These are phyloP conservation scores for Lethenteron camtschaticum DNA, from an alignment of 2,113 vertebrate genomes.

Conservation along the genomic window DNA sequence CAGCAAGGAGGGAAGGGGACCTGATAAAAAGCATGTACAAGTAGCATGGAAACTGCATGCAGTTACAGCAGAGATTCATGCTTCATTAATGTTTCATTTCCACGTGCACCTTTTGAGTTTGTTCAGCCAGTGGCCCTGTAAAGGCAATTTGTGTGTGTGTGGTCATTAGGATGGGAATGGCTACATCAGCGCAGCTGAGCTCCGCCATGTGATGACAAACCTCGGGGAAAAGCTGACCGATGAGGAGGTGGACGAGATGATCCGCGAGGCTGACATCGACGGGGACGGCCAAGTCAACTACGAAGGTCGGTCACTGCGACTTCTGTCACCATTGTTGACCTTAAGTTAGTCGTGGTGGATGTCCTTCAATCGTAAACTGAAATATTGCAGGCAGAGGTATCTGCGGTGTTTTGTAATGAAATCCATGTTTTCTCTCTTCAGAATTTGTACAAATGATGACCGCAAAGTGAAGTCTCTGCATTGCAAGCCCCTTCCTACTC, in stretches of 20 bases:
- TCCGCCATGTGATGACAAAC: constrained; percentile 72
- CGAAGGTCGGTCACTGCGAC: constrained; percentile 30
- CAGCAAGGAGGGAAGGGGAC: no score
- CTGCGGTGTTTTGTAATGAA: not conserved
- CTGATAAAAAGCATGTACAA: no score
- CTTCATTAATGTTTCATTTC: no score
- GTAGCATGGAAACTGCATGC: no score
- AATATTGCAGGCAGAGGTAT: no score
- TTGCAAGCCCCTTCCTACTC: no score
- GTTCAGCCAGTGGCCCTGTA: no score
- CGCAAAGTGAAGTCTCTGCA: constrained; percentile 41
- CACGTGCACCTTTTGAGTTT: no score
- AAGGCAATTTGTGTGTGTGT: no score
- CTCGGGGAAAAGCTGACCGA: constrained; percentile 65
- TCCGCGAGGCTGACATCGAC: constrained; percentile 60
- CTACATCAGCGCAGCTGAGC: constrained; percentile 57
- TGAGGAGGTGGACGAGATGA: constrained; percentile 72
- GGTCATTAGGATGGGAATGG: constrained; percentile 44
- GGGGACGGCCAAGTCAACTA: constrained; percentile 72
- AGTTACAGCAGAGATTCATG: no score
- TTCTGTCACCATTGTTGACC: not conserved
- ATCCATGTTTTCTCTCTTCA: constrained; percentile 15
- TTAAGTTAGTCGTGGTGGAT: not conserved
- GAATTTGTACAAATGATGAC: constrained; percentile 90
- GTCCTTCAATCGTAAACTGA: not conserved